Evolutionary conservation across 2,888 invertebrate species (phyloP), one percentile per base, ranked within the genome.

Genomic region (Lymantria dispar): DNA sequence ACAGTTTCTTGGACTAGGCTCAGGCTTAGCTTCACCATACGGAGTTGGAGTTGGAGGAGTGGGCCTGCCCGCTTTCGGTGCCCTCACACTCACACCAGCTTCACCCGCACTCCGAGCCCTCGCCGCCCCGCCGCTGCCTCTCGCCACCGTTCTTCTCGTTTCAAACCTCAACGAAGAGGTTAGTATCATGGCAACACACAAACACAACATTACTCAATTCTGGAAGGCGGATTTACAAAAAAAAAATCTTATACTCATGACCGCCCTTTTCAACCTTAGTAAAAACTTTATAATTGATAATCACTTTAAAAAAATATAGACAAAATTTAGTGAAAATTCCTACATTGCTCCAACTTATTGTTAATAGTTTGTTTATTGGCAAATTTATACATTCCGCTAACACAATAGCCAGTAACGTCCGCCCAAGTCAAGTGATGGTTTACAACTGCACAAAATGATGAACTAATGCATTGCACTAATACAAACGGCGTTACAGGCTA

Each of bases 121-220:
- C 61, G 94, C 93, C 76, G 95, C 94, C 48, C 95, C 92, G 51
- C 93, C 94, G 74, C 93, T 94, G 77, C 96, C 94, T 49, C 93
- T 94, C 78, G 95, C 92, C 77, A 95, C 97, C 60, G 99, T 99
- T 14, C 94, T 99, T 54, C 95, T 99, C 62, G 98, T 99, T 78
- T 98, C 98, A 86, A 98, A 98, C 90, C 94, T 99, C 66, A 98
- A 98, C 90, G 98, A 99, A 92, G 98, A 98, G 97, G 98, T 99
- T 92, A 92, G 95, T 93, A 80, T 70, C 50, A 50, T 57, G 46
- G 51, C n/a, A n/a, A n/a, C 49, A 50, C 54, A 43, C 45, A 51
- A 33, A 15, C 33, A 39, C 45, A 54, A 50, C 58, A 46, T 44
- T 49, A 50, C 62, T 58, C 54, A 54, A 66, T 59, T 60, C 62